These are phyloP conservation scores for Diprion similis DNA, from an alignment of 1,140 invertebrate genomes.

Conservation along the genomic window DNA sequence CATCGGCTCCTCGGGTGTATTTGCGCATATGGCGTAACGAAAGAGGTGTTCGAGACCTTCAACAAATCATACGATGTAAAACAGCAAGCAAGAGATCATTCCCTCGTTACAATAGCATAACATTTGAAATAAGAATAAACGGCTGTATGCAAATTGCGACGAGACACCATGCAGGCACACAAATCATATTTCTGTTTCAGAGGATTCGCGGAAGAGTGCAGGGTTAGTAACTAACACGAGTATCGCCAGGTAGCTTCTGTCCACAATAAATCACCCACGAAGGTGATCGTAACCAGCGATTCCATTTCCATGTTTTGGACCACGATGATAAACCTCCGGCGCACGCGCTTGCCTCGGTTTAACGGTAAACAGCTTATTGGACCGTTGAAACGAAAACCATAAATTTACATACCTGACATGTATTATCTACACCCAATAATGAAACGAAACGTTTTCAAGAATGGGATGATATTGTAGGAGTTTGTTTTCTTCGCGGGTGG, in stretches of 20 bases:
- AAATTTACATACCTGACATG: slow-evolving; percentile 20
- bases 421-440: too few relatives aligned
- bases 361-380: background rate
- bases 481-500: too few relatives aligned
- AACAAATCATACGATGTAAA: background rate
- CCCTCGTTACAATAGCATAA: slow-evolving; percentile 1
- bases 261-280: background rate
- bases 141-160: slow-evolving; percentile 38
- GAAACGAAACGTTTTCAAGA: too few relatives aligned
- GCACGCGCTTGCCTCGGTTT: background rate
- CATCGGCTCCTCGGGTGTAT: too few relatives aligned
- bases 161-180: slow-evolving; percentile 35
- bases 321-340: background rate
- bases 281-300: background rate
- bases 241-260: slow-evolving; percentile 19
- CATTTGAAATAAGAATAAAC: slow-evolving; percentile 14
- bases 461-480: too few relatives aligned
- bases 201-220: slow-evolving; percentile 29
- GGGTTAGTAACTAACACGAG: slow-evolving; percentile 24
- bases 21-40: too few relatives aligned
- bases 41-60: too few relatives aligned
- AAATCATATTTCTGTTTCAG: slow-evolving; percentile 43
- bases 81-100: background rate
- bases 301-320: background rate
- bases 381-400: background rate